These are phyloP conservation scores for Trichogramma dendrolimi DNA, from an alignment of 2,888 invertebrate genomes.

Conservation along the genomic window DNA sequence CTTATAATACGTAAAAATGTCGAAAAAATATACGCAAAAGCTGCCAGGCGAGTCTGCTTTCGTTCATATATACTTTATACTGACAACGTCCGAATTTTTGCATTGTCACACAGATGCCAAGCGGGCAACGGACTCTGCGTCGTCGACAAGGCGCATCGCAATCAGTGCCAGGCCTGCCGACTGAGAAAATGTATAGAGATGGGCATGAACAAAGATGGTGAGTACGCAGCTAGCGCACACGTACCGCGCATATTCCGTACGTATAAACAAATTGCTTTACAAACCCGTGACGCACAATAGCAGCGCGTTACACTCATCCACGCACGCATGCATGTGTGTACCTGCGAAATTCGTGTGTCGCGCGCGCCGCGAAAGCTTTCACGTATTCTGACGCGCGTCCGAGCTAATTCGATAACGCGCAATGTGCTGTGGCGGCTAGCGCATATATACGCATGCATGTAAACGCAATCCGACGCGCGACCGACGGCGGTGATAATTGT, in stretches of 20 bases:
- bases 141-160: conserved; percentile 97
- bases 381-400: too few relatives aligned
- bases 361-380: too few relatives aligned
- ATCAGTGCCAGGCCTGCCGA: conserved; percentile 98
- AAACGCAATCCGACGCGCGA: too few relatives aligned
- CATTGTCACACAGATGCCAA: conserved; percentile 75
- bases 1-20: conserved; percentile 19
- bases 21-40: not conserved
- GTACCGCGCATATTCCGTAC: conserved; percentile 22
- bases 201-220: conserved; percentile 99
- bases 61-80: not conserved
- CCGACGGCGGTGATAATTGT: too few relatives aligned
- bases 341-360: too few relatives aligned
- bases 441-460: too few relatives aligned
- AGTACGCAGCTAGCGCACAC: conserved; percentile 50
- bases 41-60: not conserved
- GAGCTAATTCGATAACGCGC: too few relatives aligned
- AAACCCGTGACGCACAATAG: too few relatives aligned
- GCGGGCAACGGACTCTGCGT: conserved; percentile 96
- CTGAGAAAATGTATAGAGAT: conserved; percentile 96
- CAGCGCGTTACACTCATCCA: too few relatives aligned
- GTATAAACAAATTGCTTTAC: too few relatives aligned
- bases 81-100: not conserved
- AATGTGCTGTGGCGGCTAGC: too few relatives aligned
- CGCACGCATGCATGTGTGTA: too few relatives aligned